Evolutionary conservation across 1,140 invertebrate genomes (phyloP).

Genomic region (Sinonovacula constricta): DNA sequence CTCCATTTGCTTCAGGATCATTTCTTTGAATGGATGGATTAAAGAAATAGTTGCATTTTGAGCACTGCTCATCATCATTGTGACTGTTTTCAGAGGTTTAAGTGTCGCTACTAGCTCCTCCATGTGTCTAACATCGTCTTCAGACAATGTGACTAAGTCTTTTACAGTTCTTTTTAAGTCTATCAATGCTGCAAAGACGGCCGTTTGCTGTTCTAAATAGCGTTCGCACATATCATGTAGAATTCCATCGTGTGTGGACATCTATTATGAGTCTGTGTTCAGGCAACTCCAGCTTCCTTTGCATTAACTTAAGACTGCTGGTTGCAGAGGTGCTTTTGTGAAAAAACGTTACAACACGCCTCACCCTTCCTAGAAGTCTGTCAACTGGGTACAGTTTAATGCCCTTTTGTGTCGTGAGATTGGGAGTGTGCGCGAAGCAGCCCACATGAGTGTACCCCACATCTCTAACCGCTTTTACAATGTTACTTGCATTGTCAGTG

Average conservation of each 20-base stretch:
- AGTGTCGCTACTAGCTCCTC: background rate
- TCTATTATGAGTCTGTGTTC: constrained; percentile 23
- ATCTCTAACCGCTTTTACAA: constrained; percentile 26
- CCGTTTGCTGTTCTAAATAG: constrained; percentile 19
- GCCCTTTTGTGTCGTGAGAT: constrained; percentile 13
- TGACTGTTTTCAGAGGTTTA: constrained; percentile 17
- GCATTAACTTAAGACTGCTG: background rate
- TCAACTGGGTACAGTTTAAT: constrained; percentile 8
- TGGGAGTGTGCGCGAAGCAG: constrained; percentile 25
- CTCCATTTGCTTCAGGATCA: constrained; percentile 10
- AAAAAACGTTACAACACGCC: constrained; percentile 16
- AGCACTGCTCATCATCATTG: constrained; percentile 13
- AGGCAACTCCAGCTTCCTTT: background rate
- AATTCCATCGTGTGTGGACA: constrained; percentile 31
- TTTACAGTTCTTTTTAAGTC: constrained; percentile 24
- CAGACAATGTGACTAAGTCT: constrained; percentile 34
- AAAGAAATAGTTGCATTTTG: constrained; percentile 9
- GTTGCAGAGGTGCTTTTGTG: constrained; percentile 17
- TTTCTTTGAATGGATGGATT: constrained; percentile 17
- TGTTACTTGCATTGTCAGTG: constrained; percentile 45
- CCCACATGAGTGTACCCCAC: constrained; percentile 25
- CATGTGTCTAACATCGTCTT: constrained; percentile 2
- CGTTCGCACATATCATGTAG: constrained; percentile 25
- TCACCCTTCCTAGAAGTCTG: constrained; percentile 18
- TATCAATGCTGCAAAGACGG: constrained; percentile 13